Percentiles rank a stretch among this genome's conserved stretches.
Evolutionary conservation across 2,888 invertebrate genomes (phyloP).

Genomic region (Parapristionchus giblindavisi): DNA sequence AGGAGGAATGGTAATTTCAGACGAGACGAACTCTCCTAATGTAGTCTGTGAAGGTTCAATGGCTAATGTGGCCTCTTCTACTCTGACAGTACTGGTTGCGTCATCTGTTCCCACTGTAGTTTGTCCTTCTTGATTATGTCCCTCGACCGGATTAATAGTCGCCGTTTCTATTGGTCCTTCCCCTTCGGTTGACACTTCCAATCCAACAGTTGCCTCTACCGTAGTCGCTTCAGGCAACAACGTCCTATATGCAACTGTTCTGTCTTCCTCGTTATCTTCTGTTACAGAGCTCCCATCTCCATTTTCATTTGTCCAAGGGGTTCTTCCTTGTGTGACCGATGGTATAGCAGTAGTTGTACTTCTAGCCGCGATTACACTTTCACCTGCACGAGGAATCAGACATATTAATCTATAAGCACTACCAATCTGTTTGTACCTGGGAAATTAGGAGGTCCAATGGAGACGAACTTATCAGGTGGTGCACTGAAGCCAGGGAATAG

Average conservation of each 20-base stretch:
- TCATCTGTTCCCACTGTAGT: slow-evolving; percentile 1
- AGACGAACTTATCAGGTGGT: slow-evolving; percentile 19
- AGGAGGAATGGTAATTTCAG: too few relatives aligned
- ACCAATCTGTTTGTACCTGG: too few relatives aligned
- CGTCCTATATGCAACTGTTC: slow-evolving; percentile 27
- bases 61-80: background rate
- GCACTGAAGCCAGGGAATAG: slow-evolving; percentile 35
- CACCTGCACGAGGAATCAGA: too few relatives aligned
- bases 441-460: slow-evolving; percentile 25
- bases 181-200: background rate
- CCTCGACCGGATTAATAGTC: slow-evolving; percentile 13
- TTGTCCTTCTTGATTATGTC: background rate
- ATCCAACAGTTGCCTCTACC: background rate
- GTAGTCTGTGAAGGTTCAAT: too few relatives aligned
- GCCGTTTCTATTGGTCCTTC: background rate
- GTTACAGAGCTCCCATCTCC: background rate
- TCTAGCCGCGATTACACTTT: too few relatives aligned
- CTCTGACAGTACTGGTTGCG: background rate
- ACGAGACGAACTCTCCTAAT: too few relatives aligned
- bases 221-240: background rate
- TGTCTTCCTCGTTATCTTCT: background rate
- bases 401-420: too few relatives aligned
- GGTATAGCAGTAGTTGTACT: too few relatives aligned
- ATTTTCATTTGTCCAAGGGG: background rate
- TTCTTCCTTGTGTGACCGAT: slow-evolving; percentile 16